Percentiles rank a stretch among this genome's conserved stretches.
Evolutionary conservation across 2,888 invertebrate species (phyloP).

Genomic region (Himalopsyche anomala): DNA sequence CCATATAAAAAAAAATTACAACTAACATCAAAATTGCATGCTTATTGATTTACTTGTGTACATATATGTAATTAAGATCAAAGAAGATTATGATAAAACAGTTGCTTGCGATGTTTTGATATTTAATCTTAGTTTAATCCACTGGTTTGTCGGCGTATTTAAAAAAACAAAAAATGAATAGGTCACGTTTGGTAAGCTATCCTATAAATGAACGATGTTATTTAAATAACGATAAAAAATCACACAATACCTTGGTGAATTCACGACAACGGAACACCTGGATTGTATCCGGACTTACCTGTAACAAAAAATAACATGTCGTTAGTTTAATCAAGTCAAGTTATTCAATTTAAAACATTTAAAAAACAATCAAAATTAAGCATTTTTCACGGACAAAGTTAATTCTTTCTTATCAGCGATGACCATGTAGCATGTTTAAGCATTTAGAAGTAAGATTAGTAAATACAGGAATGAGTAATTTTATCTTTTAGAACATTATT

Average conservation of each 20-base stretch:
- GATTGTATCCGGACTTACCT: constrained; percentile 22
- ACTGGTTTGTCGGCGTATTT: no score
- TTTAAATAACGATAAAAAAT: constrained; percentile 34
- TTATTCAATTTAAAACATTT: constrained; percentile 34
- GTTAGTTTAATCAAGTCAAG: constrained; percentile 17
- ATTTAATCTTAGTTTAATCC: no score
- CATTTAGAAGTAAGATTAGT: background rate
- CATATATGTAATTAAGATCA: no score
- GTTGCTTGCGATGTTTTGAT: no score
- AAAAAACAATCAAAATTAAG: constrained; percentile 1
- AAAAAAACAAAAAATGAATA: no score
- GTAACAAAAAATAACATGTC: constrained; percentile 29
- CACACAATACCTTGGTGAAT: constrained; percentile 25
- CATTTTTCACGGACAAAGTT: background rate
- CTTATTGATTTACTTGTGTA: no score
- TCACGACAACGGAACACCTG: constrained; percentile 27
- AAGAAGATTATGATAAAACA: no score
- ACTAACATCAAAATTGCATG: no score
- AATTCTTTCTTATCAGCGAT: constrained; percentile 8
- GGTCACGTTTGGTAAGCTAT: background rate
- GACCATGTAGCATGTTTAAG: background rate
- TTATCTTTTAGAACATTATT: no score
- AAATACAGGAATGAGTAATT: no score
- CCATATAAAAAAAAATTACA: no score
- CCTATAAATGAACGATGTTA: background rate